Percentiles rank a stretch among this genome's conserved stretches.
phyloP scores from a whole-genome alignment of 1,140 invertebrate species.

The Drosophila nebulosa region DNA sequence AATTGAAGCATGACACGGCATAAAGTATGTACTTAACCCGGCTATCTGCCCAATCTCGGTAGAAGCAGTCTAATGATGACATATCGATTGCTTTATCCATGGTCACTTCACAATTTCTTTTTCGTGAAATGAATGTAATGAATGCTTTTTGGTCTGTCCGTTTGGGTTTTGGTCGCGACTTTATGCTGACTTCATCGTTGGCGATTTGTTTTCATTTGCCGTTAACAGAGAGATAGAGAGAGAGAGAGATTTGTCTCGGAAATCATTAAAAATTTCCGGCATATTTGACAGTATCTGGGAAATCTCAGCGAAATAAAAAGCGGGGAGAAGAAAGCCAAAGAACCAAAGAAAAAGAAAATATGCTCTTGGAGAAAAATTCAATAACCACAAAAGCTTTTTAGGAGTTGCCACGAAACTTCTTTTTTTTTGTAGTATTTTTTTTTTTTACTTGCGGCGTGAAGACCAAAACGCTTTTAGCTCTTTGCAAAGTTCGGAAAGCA shows the following conservation, averaged over 20 bases:
- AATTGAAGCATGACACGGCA: background rate
- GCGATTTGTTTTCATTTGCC: conserved; percentile 61
- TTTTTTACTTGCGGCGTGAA: conserved; percentile 2
- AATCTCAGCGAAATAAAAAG: conserved; percentile 5
- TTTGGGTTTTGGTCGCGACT: conserved; percentile 21
- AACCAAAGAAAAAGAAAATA: conserved; percentile 8
- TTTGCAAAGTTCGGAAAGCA: conserved; percentile 47
- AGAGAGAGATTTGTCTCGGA: conserved; percentile 33
- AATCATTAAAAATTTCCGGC: conserved; percentile 72
- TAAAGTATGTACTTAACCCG: conserved; percentile 10
- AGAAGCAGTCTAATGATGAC: conserved; percentile 53
- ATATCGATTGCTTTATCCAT: conserved; percentile 53
- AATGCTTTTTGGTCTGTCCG: conserved; percentile 18
- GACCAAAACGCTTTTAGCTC: conserved; percentile 58
- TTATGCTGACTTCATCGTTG: conserved; percentile 48
- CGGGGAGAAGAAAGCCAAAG: conserved; percentile 15
- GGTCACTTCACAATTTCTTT: conserved; percentile 18
- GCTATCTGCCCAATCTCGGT: background rate
- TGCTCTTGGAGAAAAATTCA: conserved; percentile 37
- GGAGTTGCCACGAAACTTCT: conserved; percentile 39
- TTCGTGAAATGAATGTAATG: conserved; percentile 32
- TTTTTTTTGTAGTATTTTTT: background rate
- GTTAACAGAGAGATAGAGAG: background rate
- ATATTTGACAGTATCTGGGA: conserved; percentile 56
- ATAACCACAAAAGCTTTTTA: conserved; percentile 64